These are phyloP conservation scores for Clistopyga incitator DNA, from an alignment of 2,888 invertebrate genomes.

Conservation along the genomic window DNA sequence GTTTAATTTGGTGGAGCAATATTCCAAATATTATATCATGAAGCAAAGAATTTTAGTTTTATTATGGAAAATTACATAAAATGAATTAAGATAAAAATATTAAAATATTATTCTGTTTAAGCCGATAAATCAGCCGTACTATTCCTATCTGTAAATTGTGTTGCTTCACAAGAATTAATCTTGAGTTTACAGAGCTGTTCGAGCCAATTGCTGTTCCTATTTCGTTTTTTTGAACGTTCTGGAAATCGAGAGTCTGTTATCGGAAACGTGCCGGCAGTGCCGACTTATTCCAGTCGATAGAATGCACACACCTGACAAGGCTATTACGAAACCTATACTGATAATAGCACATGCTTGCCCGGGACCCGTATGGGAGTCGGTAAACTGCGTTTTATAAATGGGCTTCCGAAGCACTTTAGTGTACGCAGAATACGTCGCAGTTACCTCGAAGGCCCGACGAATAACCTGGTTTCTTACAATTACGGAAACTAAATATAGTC, in stretches of 20 bases:
- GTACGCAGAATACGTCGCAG: conserved; percentile 8
- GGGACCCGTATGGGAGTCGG: neutral
- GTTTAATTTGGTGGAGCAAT: no score
- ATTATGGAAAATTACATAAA: no score
- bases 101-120: no score
- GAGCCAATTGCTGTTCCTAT: conserved; percentile 12
- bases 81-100: no score
- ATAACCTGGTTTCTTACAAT: conserved; percentile 62
- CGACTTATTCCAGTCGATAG: neutral
- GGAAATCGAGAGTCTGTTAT: conserved; percentile 25
- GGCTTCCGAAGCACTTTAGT: neutral
- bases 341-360: neutral
- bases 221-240: conserved; percentile 19
- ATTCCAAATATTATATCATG: no score
- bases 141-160: neutral
- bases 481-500: conserved; percentile 57
- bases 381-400: conserved; percentile 1
- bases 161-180: neutral
- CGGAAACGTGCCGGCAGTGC: neutral
- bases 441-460: conserved; percentile 19
- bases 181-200: conserved; percentile 49
- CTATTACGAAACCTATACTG: conserved; percentile 28
- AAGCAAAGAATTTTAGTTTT: no score
- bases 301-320: conserved; percentile 22
- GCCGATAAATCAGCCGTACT: no score